These are phyloP conservation scores for Nesogale talazaci DNA, from an alignment of 2,113 vertebrate genomes.

Conservation along the genomic window DNA sequence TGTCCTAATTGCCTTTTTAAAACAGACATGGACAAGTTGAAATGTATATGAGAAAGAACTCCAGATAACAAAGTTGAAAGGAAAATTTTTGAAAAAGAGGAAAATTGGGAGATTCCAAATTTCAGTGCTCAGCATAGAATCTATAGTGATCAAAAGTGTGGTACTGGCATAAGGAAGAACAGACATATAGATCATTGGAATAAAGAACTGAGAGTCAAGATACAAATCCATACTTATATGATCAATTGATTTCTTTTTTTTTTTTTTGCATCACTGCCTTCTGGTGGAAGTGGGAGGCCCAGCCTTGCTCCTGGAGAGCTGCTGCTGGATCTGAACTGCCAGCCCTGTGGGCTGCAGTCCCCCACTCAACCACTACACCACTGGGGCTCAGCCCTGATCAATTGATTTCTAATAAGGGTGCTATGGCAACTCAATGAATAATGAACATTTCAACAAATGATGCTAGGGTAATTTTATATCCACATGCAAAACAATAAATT, in stretches of 20 bases:
- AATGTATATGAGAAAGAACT: neutral
- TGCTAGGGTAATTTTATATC: neutral
- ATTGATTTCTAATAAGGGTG: neutral
- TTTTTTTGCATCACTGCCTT: too few relatives aligned
- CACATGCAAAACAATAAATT: neutral
- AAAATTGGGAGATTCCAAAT: neutral
- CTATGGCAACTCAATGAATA: neutral
- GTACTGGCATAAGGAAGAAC: neutral
- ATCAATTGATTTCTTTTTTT: neutral
- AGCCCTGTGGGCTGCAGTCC: too few relatives aligned
- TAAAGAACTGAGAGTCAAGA: neutral
- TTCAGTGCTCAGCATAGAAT: neutral
- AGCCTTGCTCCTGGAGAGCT: too few relatives aligned
- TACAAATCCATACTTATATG: neutral
- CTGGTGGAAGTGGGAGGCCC: too few relatives aligned
- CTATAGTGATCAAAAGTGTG: neutral
- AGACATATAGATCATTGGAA: neutral
- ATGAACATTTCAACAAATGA: neutral
- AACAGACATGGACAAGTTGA: too few relatives aligned
- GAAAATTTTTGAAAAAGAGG: neutral
- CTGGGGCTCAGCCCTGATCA: too few relatives aligned
- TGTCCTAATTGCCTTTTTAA: neutral
- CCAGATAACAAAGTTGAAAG: neutral
- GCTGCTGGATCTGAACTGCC: too few relatives aligned
- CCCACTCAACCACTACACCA: too few relatives aligned